Percentiles rank a stretch among this genome's conserved stretches.
These are phyloP conservation scores for Centrocercus urophasianus DNA, from an alignment of 2,113 vertebrate genomes.

Conservation along the genomic window DNA sequence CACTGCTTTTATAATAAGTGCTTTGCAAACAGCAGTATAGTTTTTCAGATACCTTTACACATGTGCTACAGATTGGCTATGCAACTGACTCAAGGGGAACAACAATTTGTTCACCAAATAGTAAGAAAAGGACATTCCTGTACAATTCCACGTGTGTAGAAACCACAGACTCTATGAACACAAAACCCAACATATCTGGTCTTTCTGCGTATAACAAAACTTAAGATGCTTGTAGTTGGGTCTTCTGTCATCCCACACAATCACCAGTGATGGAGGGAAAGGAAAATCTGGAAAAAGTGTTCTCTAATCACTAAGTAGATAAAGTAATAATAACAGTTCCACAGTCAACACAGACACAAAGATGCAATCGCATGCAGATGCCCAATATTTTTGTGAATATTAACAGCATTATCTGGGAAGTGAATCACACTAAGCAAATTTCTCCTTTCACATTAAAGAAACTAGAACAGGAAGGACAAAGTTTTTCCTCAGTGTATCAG, in stretches of 20 bases:
- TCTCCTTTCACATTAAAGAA: slow-evolving; percentile 59
- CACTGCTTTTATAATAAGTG: neutral
- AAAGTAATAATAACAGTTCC: slow-evolving; percentile 53
- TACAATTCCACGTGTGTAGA: neutral
- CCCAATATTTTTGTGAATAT: neutral
- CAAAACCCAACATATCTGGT: neutral
- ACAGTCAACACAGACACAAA: slow-evolving; percentile 39
- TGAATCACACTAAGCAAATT: slow-evolving; percentile 65
- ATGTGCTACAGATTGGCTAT: neutral
- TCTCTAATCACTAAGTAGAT: neutral
- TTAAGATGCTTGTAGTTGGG: neutral
- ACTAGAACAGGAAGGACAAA: slow-evolving; percentile 61
- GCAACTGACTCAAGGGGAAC: neutral
- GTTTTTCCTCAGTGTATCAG: slow-evolving; percentile 15
- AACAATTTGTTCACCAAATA: slow-evolving; percentile 22
- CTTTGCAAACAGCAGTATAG: neutral
- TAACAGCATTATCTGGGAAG: slow-evolving; percentile 31
- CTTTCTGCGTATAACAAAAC: neutral
- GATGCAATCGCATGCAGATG: slow-evolving; percentile 34
- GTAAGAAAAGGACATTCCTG: neutral
- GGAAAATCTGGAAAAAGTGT: neutral
- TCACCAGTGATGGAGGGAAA: neutral
- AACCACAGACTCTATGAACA: slow-evolving; percentile 22
- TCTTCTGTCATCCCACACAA: neutral
- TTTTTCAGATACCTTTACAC: neutral